Percentiles rank a stretch among this genome's conserved stretches.
These are phyloP conservation scores for Metellina segmentata DNA, from an alignment of 2,888 invertebrate genomes.

Conservation along the genomic window DNA sequence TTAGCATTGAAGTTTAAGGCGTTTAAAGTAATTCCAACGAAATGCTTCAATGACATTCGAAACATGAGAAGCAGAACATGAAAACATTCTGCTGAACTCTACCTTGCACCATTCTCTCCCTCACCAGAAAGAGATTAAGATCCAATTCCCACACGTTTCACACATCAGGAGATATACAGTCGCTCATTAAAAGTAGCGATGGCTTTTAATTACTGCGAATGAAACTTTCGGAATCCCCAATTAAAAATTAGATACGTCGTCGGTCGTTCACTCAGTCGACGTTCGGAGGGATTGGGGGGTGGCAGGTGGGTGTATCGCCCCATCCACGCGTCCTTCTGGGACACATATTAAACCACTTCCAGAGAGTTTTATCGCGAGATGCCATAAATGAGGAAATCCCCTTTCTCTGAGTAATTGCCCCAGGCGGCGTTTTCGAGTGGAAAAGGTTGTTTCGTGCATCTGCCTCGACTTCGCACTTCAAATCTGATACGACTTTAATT, in stretches of 20 bases:
- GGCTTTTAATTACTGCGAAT: slow-evolving; percentile 14
- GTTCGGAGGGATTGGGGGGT: neutral
- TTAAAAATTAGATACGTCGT: neutral
- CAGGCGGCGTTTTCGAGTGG: neutral
- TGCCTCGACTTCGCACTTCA: no score
- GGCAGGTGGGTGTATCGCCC: neutral
- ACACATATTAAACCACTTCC: neutral
- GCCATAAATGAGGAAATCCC: slow-evolving; percentile 59
- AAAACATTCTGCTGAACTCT: no score
- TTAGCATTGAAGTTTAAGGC: no score
- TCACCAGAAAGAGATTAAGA: no score
- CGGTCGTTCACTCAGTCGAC: no score
- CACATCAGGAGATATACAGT: no score
- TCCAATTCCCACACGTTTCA: no score
- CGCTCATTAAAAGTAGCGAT: no score
- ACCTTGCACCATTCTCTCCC: no score
- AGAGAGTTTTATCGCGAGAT: neutral
- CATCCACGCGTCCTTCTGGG: neutral
- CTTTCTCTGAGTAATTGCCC: slow-evolving; percentile 37
- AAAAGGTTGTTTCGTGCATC: neutral
- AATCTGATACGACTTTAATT: neutral
- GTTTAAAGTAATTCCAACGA: no score
- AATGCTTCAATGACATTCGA: no score
- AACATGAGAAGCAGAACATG: no score
- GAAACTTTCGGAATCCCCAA: slow-evolving; percentile 7